Evolutionary conservation across 2,797 vertebrate species (phyloP).

Genomic region (Darevskia nairensis): DNA sequence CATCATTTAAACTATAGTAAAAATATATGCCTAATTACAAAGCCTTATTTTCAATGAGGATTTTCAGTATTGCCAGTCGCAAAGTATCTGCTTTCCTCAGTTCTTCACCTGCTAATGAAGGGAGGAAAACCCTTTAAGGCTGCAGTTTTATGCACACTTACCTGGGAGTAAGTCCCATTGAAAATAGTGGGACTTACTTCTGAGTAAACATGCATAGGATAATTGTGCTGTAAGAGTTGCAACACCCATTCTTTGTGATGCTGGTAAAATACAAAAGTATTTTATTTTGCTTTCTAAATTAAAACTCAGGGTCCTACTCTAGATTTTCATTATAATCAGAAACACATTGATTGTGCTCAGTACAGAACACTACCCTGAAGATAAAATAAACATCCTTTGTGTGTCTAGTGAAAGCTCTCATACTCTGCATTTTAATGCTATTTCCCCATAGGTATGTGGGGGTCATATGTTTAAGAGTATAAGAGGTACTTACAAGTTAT

Average conservation of each 20-base stretch:
- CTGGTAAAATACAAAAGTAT: constrained; percentile 70
- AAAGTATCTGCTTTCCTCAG: constrained; percentile 55
- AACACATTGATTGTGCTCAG: constrained; percentile 38
- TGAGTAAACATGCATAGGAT: background rate
- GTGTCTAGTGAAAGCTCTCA: constrained; percentile 60
- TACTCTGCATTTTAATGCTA: constrained; percentile 69
- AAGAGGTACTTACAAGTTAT: constrained; percentile 71
- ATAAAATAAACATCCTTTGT: constrained; percentile 61
- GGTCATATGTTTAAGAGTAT: constrained; percentile 73
- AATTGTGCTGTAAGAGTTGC: constrained; percentile 18
- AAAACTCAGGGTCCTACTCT: constrained; percentile 61
- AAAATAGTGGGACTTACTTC: background rate
- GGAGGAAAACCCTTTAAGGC: constrained; percentile 64
- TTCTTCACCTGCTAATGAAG: constrained; percentile 57
- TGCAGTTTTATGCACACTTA: background rate
- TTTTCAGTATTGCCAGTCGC: constrained; percentile 58
- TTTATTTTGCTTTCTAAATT: constrained; percentile 74
- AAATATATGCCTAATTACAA: constrained; percentile 58
- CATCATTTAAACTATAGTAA: constrained; percentile 49
- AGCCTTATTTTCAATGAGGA: constrained; percentile 52
- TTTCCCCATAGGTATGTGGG: constrained; percentile 65
- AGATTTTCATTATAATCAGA: constrained; percentile 61
- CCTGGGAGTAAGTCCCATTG: background rate
- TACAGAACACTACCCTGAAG: constrained; percentile 45
- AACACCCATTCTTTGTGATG: constrained; percentile 68